Evolutionary conservation across 2,888 invertebrate species (phyloP).

Genomic region (Synanthedon myopaeformis): DNA sequence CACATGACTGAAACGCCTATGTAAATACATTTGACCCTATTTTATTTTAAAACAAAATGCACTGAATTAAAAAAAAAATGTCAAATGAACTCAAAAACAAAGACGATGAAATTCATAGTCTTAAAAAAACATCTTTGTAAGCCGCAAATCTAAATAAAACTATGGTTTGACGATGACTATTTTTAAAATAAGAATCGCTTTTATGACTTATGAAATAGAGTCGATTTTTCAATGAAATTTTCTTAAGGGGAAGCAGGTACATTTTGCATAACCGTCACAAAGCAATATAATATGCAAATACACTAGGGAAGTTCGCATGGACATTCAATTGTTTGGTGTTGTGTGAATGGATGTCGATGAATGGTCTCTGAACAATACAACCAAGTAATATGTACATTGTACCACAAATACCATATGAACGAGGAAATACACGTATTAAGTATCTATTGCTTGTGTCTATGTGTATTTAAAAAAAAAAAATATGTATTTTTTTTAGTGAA

Average conservation of each 20-base stretch:
- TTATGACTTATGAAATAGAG: neutral
- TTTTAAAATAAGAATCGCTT: neutral
- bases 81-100: neutral
- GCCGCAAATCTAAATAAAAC: neutral
- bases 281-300: conserved; percentile 31
- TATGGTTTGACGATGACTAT: neutral
- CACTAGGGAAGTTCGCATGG: conserved; percentile 29
- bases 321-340: conserved; percentile 22
- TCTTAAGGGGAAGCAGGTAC: neutral
- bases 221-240: neutral
- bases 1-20: conserved; percentile 7
- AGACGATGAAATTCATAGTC: neutral
- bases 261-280: conserved; percentile 3
- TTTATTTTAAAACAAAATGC: neutral
- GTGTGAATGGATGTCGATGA: conserved; percentile 27
- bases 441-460: too few relatives aligned
- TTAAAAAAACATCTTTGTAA: neutral
- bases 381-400: neutral
- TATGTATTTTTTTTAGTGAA: too few relatives aligned
- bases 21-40: conserved; percentile 4
- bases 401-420: too few relatives aligned
- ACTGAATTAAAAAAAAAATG: neutral
- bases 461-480: too few relatives aligned
- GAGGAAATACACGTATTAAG: too few relatives aligned
- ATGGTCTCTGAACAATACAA: neutral